Evolutionary conservation across 2,888 invertebrate species (phyloP).

Genomic region (Brachylomia viminalis): DNA sequence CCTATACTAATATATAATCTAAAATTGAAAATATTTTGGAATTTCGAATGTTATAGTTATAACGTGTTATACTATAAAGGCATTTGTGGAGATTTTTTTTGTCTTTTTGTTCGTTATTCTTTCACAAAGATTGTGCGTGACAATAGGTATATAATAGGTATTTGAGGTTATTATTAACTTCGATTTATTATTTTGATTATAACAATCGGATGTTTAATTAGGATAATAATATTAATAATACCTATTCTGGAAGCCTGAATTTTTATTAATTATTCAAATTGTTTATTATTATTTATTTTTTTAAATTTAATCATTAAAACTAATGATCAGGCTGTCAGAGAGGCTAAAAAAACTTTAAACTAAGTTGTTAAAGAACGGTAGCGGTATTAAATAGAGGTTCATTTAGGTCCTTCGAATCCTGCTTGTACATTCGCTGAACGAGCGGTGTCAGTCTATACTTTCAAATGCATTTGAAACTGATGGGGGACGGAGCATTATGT

Average conservation of each 20-base stretch:
- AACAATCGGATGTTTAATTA: constrained; percentile 25
- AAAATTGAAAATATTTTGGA: constrained; percentile 76
- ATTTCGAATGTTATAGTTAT: constrained; percentile 62
- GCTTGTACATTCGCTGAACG: constrained; percentile 29
- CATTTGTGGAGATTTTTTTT: constrained; percentile 74
- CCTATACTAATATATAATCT: constrained; percentile 60
- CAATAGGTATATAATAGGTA: no score
- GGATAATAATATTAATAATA: constrained; percentile 32
- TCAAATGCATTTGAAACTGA: constrained; percentile 76
- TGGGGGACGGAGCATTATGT: constrained; percentile 80
- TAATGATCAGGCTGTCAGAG: constrained; percentile 40
- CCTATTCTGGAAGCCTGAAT: constrained; percentile 52
- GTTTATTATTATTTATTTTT: no score
- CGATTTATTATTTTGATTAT: constrained; percentile 35
- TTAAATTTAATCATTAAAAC: constrained; percentile 4
- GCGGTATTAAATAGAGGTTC: constrained; percentile 22
- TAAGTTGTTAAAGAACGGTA: constrained; percentile 33
- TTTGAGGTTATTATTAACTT: constrained; percentile 44
- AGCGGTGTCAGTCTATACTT: constrained; percentile 71
- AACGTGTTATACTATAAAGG: constrained; percentile 71
- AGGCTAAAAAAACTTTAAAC: constrained; percentile 15
- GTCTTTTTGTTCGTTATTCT: constrained; percentile 64
- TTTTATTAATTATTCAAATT: no score
- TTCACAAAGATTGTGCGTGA: constrained; percentile 86
- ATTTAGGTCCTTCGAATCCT: constrained; percentile 29